Evolutionary conservation across 2,888 invertebrate genomes (phyloP), one percentile per base, ranked within the genome.

Genomic region (Microctonus aethiopoides): DNA sequence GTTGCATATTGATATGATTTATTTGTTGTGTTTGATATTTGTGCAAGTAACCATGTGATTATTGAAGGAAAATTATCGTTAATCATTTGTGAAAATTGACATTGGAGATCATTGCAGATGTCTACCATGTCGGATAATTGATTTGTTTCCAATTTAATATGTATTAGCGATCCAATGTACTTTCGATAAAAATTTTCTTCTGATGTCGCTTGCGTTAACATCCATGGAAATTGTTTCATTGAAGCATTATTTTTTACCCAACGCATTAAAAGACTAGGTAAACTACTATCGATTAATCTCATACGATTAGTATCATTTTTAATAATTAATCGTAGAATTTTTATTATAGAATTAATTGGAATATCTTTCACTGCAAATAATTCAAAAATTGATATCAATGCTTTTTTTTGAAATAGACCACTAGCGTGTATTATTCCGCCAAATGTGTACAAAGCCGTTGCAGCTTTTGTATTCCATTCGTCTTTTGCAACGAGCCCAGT

Each of bases 401-500:
- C 88, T 75, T 87, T 87, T 74, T 89, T 89, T 52, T 90, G 86
- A 76, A 89, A 75, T 41, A 74, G 59, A 10, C 87, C 87, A 76
- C 88, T 90, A 2, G 87, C 85, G n/a, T 88, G 87, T 29, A 90
- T 88, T 4, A 92, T 79, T 11, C 89, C 86, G 16, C 88, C 86
- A 72, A 90, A 88, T 34, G 88, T 88, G 61, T 91, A 89, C 20
- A 92, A 84, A 7, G 90, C 88, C 51, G 90, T 90, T 0, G 89
- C 85, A 0, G 90, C 89, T 79, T 91, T 87, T 72, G 90, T 91
- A 0, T 87, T 84, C 1, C 87, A 86, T 84, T 93, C 92, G 78
- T 92, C 92, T 46, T 39, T 9, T 20, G 71, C 67, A 36, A 74
- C 67, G 52, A 64, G 65, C 67, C 87, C 86, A 46, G 83, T 85